Base-by-base conservation (phyloP, 1,140 invertebrate genomes). In the Ceratosolen solmsi region DNA sequence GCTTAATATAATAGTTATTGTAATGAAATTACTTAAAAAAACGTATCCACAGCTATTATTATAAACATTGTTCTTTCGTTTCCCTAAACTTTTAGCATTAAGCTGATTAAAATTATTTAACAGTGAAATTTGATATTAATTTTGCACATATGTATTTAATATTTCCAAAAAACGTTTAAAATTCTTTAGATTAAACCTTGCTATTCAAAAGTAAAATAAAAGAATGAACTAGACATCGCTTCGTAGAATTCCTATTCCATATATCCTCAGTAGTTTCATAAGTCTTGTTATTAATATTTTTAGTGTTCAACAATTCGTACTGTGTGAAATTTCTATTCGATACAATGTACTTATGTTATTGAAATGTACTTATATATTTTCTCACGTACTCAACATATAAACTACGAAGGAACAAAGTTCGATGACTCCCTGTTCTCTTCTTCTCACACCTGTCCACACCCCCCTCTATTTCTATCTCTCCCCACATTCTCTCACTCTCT, bases 321-420 rank as follows among this genome's bases (percentile, higher is more conserved):
- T 20, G 27, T 38, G 46, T 41, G 36, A 63, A 84, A 83, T 77
- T 63, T 84, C 75, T 74, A 84, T 84, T 82, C 75, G 58, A 22
- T 36, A 30, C 15, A 25, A 70, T 70, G 38, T 11, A 70, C 27
- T 30, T n/a, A 22, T n/a, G 33, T 1, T 11, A n/a, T 54, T 70
- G 30, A n/a, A 30, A 33, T 25, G 63, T 58, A 56, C 56, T 51
- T n/a, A 13, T 7, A 30, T 51, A 41, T 72, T 51, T 30, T 49
- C n/a, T 46, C 38, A 2, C 4, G 1, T 25, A 60, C 41, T 49
- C 5, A 82, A 82, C 80, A 73, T 82, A 36, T 76, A 82, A 82
- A 76, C 73, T 38, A 30, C 58, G 63, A 72, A 30, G 65, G 38
- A 27, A 8, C 33, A 25, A 80, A 70, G 36, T 20, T 73, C 41